phyloP scores from a whole-genome alignment of 2,113 vertebrate genomes.

The Telmatochromis sp. region DNA sequence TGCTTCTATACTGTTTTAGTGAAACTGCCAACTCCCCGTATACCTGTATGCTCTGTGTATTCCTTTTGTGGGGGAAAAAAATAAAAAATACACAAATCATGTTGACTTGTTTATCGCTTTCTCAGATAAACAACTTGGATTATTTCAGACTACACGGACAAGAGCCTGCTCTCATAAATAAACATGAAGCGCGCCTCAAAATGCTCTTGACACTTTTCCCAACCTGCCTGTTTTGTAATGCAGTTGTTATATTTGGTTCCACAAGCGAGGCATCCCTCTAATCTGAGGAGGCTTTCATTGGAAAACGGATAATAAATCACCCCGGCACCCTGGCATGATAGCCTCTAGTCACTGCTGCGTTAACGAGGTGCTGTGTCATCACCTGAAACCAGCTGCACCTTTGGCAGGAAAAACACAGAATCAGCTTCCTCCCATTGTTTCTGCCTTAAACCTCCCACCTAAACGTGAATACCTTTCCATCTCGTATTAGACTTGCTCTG shows the following conservation, averaged over 20 bases:
- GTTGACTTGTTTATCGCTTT: background rate
- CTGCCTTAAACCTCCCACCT: slow-evolving; percentile 29
- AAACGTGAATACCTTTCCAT: background rate
- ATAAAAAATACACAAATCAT: background rate
- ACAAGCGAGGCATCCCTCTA: slow-evolving; percentile 20
- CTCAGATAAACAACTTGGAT: background rate
- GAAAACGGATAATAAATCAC: slow-evolving; percentile 62
- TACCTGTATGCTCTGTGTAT: background rate
- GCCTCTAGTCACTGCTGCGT: background rate
- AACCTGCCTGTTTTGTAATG: background rate
- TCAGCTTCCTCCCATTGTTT: slow-evolving; percentile 37
- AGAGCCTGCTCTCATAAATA: background rate
- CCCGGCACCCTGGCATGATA: slow-evolving; percentile 2
- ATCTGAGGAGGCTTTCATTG: slow-evolving; percentile 25
- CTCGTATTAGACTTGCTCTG: background rate
- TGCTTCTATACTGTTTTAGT: background rate
- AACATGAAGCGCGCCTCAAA: background rate
- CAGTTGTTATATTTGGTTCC: slow-evolving; percentile 28
- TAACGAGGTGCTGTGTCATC: slow-evolving; percentile 64
- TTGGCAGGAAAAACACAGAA: slow-evolving; percentile 47
- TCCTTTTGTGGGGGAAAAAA: background rate
- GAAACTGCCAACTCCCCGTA: background rate
- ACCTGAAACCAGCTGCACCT: slow-evolving; percentile 30
- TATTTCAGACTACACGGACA: background rate
- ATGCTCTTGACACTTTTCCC: background rate